phyloP scores from a whole-genome alignment of 2,888 invertebrate genomes.

The Sphaerophoria rueppellii region DNA sequence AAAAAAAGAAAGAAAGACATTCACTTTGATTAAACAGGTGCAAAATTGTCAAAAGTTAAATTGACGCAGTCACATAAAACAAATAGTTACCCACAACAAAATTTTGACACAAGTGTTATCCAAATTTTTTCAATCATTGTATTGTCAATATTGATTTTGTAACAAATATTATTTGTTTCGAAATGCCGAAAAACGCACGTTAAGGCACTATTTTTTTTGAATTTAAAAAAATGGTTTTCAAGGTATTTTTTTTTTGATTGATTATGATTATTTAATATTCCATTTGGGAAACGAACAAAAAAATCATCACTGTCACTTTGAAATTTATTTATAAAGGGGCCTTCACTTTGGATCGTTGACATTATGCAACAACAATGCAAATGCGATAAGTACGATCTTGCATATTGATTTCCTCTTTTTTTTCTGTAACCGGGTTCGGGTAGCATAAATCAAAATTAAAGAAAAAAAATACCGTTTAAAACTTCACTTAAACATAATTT shows the following conservation, averaged over 20 bases:
- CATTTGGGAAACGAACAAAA: background rate
- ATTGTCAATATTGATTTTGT: constrained; percentile 22
- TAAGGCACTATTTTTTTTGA: constrained; percentile 5
- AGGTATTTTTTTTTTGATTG: constrained; percentile 38
- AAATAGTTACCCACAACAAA: constrained; percentile 59
- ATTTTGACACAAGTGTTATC: constrained; percentile 29
- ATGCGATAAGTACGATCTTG: constrained; percentile 45
- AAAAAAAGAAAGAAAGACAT: background rate
- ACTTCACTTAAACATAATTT: constrained; percentile 38
- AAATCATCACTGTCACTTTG: constrained; percentile 52
- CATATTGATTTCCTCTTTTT: constrained; percentile 53
- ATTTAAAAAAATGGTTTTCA: constrained; percentile 16
- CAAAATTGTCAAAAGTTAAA: constrained; percentile 6
- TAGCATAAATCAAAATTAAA: background rate
- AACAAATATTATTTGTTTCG: constrained; percentile 6
- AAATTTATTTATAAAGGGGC: constrained; percentile 29
- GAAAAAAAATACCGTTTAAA: constrained; percentile 5
- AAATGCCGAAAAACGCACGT: background rate
- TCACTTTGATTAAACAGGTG: constrained; percentile 24
- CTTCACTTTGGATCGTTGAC: constrained; percentile 64
- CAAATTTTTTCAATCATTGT: constrained; percentile 25
- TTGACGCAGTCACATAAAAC: constrained; percentile 52
- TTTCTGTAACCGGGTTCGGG: constrained; percentile 53
- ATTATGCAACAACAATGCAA: constrained; percentile 64
- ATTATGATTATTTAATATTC: constrained; percentile 9